These are phyloP conservation scores for Sarcophaga variegata DNA, from an alignment of 2,888 invertebrate genomes.

Conservation along the genomic window DNA sequence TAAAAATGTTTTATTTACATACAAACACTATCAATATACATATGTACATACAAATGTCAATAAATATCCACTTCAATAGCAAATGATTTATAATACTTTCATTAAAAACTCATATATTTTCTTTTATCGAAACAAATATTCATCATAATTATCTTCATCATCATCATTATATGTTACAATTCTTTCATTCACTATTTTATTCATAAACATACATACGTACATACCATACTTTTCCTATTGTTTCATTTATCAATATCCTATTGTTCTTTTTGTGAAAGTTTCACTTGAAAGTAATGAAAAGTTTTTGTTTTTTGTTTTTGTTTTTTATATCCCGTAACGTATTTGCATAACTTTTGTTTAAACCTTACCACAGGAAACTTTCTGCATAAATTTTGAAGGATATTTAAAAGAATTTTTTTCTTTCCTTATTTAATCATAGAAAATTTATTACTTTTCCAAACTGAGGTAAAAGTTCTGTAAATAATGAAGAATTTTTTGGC, in stretches of 20 bases:
- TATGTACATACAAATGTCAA: not conserved
- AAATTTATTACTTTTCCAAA: not conserved
- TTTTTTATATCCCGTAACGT: not conserved
- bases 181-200: not conserved
- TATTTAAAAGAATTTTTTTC: not conserved
- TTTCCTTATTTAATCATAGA: not conserved
- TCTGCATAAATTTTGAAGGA: not conserved
- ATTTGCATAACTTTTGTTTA: constrained; percentile 38
- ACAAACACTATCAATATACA: not conserved
- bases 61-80: constrained; percentile 9
- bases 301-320: not conserved
- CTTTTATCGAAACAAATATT: constrained; percentile 18
- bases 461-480: not conserved
- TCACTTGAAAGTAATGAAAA: constrained; percentile 30
- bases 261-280: constrained; percentile 41
- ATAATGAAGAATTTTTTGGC: not conserved
- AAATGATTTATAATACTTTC: constrained; percentile 41
- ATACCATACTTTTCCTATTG: not conserved
- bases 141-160: constrained; percentile 6
- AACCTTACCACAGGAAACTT: not conserved
- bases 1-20: constrained; percentile 1
- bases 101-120: constrained; percentile 15
- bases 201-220: not conserved
- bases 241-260: constrained; percentile 14
- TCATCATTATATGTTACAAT: constrained; percentile 8